A percentile compares a stretch with the other conserved stretches of the same genome.
Conservation (phyloP, 1,140 invertebrate species). For the Macrosteles quadrilineatus region DNA sequence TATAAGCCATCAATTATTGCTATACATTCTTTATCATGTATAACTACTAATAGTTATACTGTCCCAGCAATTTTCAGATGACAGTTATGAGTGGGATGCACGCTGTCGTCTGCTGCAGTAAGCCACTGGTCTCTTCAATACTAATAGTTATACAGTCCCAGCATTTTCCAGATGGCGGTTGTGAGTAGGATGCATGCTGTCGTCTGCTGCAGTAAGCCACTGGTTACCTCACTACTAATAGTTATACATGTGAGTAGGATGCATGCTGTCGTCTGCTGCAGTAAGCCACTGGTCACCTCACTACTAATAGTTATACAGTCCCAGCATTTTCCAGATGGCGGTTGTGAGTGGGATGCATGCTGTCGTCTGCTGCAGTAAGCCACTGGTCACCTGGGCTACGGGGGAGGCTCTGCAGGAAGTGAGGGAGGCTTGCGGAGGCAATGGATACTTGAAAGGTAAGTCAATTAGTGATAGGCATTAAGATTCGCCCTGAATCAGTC, state of each 20-base stretch:
- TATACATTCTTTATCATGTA: too few species aligned
- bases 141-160: too few species aligned
- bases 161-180: conserved; percentile 65
- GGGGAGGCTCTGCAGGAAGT: conserved; percentile 86
- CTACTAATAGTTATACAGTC: too few species aligned
- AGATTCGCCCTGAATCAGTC: too few species aligned
- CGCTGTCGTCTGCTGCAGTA: conserved; percentile 82
- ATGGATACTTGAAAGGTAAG: conserved; percentile 72
- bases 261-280: conserved; percentile 85
- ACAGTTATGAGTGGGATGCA: conserved; percentile 64
- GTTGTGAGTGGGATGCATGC: conserved; percentile 87
- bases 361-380: conserved; percentile 84
- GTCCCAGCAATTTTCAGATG: too few species aligned
- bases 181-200: conserved; percentile 89
- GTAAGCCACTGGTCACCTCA: conserved; percentile 84
- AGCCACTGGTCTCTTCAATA: conserved; percentile 85
- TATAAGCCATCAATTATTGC: too few species aligned
- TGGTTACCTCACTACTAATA: too few species aligned
- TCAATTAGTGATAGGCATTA: conserved; percentile 45
- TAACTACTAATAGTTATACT: too few species aligned
- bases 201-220: conserved; percentile 83
- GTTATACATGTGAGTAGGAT: conserved; percentile 47
- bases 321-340: conserved; percentile 56
- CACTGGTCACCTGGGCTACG: conserved; percentile 79
- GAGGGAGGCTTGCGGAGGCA: conserved; percentile 85